A percentile compares a stretch with the other conserved stretches of the same genome.
These are phyloP conservation scores for Malthinus seriepunctatus DNA, from an alignment of 2,888 invertebrate species.

Conservation along the genomic window DNA sequence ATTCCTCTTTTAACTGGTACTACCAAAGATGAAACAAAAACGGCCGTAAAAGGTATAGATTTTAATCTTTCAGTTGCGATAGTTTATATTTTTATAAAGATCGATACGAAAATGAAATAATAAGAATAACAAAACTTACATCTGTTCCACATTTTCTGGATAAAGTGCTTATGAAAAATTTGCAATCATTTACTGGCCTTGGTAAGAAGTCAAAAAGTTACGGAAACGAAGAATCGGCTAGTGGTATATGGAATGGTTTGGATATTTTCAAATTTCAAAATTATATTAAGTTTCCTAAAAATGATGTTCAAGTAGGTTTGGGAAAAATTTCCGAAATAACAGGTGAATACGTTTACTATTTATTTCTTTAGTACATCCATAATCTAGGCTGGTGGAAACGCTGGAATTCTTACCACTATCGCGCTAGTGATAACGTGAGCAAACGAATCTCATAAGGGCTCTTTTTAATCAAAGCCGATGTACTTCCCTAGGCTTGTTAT, in stretches of 20 bases:
- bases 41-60: conserved; percentile 61
- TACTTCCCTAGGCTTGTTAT: no score
- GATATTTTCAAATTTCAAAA: conserved; percentile 46
- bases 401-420: no score
- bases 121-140: conserved; percentile 49
- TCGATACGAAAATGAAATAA: conserved; percentile 50
- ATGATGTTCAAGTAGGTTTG: conserved; percentile 55
- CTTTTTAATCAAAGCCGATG: no score
- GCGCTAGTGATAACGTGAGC: no score
- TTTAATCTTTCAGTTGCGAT: not conserved
- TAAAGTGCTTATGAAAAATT: conserved; percentile 49
- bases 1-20: conserved; percentile 75
- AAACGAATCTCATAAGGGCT: no score
- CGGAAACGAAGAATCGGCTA: not conserved
- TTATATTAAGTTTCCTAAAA: conserved; percentile 45
- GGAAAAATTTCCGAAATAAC: conserved; percentile 64
- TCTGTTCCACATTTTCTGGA: conserved; percentile 53
- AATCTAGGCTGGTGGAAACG: no score
- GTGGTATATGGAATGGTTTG: conserved; percentile 31
- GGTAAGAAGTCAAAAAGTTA: conserved; percentile 30
- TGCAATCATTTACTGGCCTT: conserved; percentile 50
- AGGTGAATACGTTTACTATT: conserved; percentile 47
- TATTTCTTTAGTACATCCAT: no score
- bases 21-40: conserved; percentile 71
- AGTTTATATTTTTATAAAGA: conserved; percentile 31